Conservation (phyloP, 2,888 invertebrate species). For the Schrankia costaestrigalis region DNA sequence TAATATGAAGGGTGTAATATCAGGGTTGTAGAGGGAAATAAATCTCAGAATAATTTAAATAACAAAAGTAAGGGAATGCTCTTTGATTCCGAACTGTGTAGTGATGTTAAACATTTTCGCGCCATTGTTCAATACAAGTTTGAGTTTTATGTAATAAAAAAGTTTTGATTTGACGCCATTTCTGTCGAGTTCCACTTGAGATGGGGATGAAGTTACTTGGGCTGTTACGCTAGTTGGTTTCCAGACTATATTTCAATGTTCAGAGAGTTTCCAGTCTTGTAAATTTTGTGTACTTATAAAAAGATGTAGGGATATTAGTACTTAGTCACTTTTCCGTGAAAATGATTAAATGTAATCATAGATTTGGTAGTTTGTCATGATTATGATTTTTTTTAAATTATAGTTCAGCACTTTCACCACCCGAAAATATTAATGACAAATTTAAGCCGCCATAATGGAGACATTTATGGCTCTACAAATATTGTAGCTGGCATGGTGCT, state of each 20-base stretch:
- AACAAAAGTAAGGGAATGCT: slow-evolving; percentile 32
- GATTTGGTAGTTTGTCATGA: too few relatives aligned
- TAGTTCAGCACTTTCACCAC: too few relatives aligned
- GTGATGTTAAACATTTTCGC: slow-evolving; percentile 19
- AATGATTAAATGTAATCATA: too few relatives aligned
- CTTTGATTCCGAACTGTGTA: slow-evolving; percentile 27
- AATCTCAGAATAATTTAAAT: slow-evolving; percentile 32
- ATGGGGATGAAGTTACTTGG: slow-evolving; percentile 7
- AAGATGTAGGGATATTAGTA: too few relatives aligned
- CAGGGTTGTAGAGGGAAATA: slow-evolving; percentile 23
- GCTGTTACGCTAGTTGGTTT: slow-evolving; percentile 7
- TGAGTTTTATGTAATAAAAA: slow-evolving; percentile 26
- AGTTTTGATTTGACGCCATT: slow-evolving; percentile 18
- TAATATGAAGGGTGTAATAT: slow-evolving; percentile 7
- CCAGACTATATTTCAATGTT: slow-evolving; percentile 4
- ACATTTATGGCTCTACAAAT: too few relatives aligned
- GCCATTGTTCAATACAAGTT: slow-evolving; percentile 23
- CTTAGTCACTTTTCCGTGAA: too few relatives aligned
- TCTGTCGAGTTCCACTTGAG: slow-evolving; percentile 11
- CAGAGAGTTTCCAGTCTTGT: slow-evolving; percentile 7
- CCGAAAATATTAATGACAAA: too few relatives aligned
- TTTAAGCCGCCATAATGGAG: too few relatives aligned
- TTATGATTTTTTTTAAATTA: too few relatives aligned
- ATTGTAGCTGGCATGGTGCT: too few relatives aligned
- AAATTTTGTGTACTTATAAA: slow-evolving; percentile 1